Evolutionary conservation across 2,888 invertebrate species (phyloP), one percentile per base, ranked within the genome.

Genomic region (Mantis religiosa): DNA sequence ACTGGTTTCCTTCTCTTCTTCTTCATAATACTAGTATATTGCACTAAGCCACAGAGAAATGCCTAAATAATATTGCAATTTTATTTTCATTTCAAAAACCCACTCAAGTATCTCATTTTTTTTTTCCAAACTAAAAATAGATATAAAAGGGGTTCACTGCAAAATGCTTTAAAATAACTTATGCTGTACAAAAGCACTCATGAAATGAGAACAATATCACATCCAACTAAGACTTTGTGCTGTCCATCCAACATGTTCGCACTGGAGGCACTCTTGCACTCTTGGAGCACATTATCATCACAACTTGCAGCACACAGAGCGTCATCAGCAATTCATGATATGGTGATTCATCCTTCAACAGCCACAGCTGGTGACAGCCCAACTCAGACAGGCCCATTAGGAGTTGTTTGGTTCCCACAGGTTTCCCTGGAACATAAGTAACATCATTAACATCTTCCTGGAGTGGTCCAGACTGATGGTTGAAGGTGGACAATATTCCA

Each of bases 371-470:
- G 54, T 6, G 14, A 87, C 82, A 34, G 30, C 30, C 81, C 25
- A 82, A 82, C 82, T 87, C 87, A 87, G 82, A 87, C 87, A 87
- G 82, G 87, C 27, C 87, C 87, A 87, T 87, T 87, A 14, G 87
- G 87, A n/a, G 87, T 87, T 82, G 81, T 82, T 34, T 87, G 71
- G 34, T 41, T 87, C 82, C 81, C 30, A 87, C 87, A 82, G 20
- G 87, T 41, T 30, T 87, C 87, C 81, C 20, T 82, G 54, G 20
- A 71, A 41, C 12, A 41, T 2, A 3, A 71, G 14, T 3, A 1
- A 14, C 9, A 54, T 14, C 6, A 20, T 71, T 71, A 71, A 6
- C 25, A 71, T 71, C 54, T 20, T 20, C 54, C 20, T 2, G 1
- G 4, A 30, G 30, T 30, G n/a, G n/a, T n/a, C n/a, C n/a, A n/a